Evolutionary conservation across 2,113 vertebrate species (phyloP), one percentile per base, ranked within the genome.

Genomic region (Dascyllus trimaculatus): DNA sequence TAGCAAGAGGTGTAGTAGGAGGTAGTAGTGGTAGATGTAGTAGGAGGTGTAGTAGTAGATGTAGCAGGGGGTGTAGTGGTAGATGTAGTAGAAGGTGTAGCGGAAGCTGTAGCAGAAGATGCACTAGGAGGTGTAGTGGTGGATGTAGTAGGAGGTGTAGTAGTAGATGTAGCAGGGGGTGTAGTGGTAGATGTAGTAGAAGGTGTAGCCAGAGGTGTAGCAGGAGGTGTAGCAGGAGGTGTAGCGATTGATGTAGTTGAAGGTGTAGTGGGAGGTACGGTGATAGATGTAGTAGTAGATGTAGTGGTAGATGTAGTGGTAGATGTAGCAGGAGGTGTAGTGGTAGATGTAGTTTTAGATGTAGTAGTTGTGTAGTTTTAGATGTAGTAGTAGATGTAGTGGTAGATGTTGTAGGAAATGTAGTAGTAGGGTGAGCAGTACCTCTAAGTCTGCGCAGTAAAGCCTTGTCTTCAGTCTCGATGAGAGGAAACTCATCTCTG

Each of bases 391-490:
- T 29, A 2, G 5, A 21, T 32, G 32, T 32, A 32, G 32, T 35
- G 8, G 32, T 35, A 66, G 11, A 22, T 43, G n/a, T 3, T 17
- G 48, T 15, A 43, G 40, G 2, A 15, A 13, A 21, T 18, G 38
- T 4, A 46, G 1, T 0, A 24, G 14, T 18, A 40, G 5, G 25
- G 24, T 56, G 9, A 5, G 62, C 5, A 45, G 46, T 89, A 98
- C 97, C 96, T 95, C 95, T 94, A 57, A 99, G 93, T 69, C 96
- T 91, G 19, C 97, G 85, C 3, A 96, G 78, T 52, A 96, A 92
- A 17, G 97, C 97, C 63, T 97, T 97, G 4, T 96, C 93, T 88
- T 98, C 97, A 0, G 97, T 98, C 93, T 99, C 97, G 0, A 99
- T 98, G 77, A 98, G 89, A 5, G 97, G 97, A 56, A 99, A 99